A percentile compares a stretch with the other conserved stretches of the same genome.
These are phyloP conservation scores for Zaprionus lachaisei DNA, from an alignment of 1,140 invertebrate genomes.

Conservation along the genomic window DNA sequence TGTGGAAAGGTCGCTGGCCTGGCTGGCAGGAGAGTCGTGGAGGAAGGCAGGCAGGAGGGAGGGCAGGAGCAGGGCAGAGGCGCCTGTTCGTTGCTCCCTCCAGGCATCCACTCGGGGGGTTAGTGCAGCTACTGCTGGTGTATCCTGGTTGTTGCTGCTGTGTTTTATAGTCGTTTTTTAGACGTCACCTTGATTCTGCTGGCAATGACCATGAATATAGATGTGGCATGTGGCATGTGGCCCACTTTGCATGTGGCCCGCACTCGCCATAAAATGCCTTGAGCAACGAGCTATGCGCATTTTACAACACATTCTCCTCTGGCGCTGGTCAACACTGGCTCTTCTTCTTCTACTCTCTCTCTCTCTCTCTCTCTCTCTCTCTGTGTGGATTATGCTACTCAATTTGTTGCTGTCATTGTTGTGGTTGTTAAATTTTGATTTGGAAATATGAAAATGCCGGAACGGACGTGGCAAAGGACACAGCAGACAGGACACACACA, in stretches of 20 bases:
- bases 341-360: too few relatives aligned
- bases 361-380: too few relatives aligned
- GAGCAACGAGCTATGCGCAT: slow-evolving; percentile 60
- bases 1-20: slow-evolving; percentile 80
- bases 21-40: slow-evolving; percentile 18
- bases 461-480: slow-evolving; percentile 57
- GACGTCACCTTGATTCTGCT: slow-evolving; percentile 76
- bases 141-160: slow-evolving; percentile 51
- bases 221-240: slow-evolving; percentile 41
- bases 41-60: too few relatives aligned
- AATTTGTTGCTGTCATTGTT: slow-evolving; percentile 76
- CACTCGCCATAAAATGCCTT: slow-evolving; percentile 47
- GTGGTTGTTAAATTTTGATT: slow-evolving; percentile 65
- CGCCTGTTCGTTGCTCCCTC: too few relatives aligned
- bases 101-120: too few relatives aligned
- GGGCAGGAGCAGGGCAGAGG: too few relatives aligned
- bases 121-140: background rate
- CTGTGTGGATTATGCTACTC: slow-evolving; percentile 47
- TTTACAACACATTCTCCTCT: slow-evolving; percentile 50
- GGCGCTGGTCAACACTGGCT: slow-evolving; percentile 31
- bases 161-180: slow-evolving; percentile 47
- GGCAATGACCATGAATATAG: slow-evolving; percentile 80
- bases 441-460: slow-evolving; percentile 65
- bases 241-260: slow-evolving; percentile 68
- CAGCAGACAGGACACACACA: slow-evolving; percentile 33